Percentiles rank a stretch among this genome's conserved stretches.
phyloP scores from a whole-genome alignment of 1,140 invertebrate species.

The Zaprionus camerounensis region DNA sequence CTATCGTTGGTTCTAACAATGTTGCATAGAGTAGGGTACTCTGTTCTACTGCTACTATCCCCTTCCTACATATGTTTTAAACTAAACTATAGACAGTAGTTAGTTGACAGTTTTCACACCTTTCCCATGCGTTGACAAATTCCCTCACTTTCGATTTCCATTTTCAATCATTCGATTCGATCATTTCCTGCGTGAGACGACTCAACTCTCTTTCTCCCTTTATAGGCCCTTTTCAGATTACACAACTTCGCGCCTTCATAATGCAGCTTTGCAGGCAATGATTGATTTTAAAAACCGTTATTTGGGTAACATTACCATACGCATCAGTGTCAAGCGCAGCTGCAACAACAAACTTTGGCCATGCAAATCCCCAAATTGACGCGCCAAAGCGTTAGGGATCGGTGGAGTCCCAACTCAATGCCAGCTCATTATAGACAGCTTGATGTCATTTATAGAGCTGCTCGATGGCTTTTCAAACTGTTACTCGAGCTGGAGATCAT shows the following conservation, averaged over 20 bases:
- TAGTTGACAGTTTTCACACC: neutral
- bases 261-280: constrained; percentile 44
- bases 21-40: no score
- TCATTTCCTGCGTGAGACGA: constrained; percentile 36
- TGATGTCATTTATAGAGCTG: constrained; percentile 40
- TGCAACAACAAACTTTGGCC: constrained; percentile 29
- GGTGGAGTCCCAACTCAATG: constrained; percentile 20
- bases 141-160: constrained; percentile 52
- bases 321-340: constrained; percentile 36
- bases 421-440: constrained; percentile 59
- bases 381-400: constrained; percentile 46
- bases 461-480: constrained; percentile 36
- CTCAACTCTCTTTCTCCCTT: neutral
- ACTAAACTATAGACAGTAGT: neutral
- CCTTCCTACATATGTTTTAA: neutral
- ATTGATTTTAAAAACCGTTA: constrained; percentile 60
- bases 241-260: constrained; percentile 70
- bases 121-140: constrained; percentile 11
- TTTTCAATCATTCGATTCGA: neutral
- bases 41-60: no score
- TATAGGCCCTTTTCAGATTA: constrained; percentile 66
- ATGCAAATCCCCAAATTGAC: constrained; percentile 58
- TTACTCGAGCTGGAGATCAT: constrained; percentile 5
- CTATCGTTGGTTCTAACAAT: no score
- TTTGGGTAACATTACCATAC: constrained; percentile 61